Base-by-base conservation (phyloP, 2,113 vertebrate species). In the Rissa tridactyla region DNA sequence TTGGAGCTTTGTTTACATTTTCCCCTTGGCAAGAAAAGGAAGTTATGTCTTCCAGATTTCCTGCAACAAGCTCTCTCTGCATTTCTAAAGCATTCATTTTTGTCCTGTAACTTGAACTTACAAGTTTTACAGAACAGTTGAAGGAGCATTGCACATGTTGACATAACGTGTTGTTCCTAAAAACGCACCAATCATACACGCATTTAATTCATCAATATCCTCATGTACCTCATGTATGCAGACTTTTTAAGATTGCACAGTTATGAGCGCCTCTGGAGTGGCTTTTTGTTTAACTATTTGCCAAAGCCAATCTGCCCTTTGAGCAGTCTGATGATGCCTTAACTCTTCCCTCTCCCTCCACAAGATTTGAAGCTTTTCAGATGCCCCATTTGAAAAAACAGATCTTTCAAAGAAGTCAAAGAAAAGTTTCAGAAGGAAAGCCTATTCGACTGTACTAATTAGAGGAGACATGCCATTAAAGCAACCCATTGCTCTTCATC, bases 21-120 rank as follows among this genome's bases (percentile, higher is more conserved):
- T 91, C 84, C 71, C 64, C 42, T 79, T 86, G 71, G 92, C 93
- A 96, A 91, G 79, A 87, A 89, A 60, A 92, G 91, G 92, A 94
- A 96, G 91, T 95, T 93, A 89, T 89, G 86, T 94, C 90, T 96
- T 96, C 88, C 92, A 94, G 80, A 95, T 92, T 97, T 96, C 90
- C 92, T 87, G 82, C 55, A 88, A 86, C 44, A 90, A 93, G 42
- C 60, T 38, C 52, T 55, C 70, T 61, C 76, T 3, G 3, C 49
- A 36, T 36, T 94, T 91, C 27, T 70, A 55, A 93, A 86, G 68
- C 20, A 9, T 71, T 91, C 19, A 27, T 22, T 94, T 79, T 68
- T 92, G 44, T 52, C 47, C 86, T 69, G 47, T 65, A 84, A 82
- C 82, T 88, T 6, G 54, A 91, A 86, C 54, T 69, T 0, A 1